These are phyloP conservation scores for Spheniscus mendiculus DNA, from an alignment of 2,113 vertebrate species.

Conservation along the genomic window DNA sequence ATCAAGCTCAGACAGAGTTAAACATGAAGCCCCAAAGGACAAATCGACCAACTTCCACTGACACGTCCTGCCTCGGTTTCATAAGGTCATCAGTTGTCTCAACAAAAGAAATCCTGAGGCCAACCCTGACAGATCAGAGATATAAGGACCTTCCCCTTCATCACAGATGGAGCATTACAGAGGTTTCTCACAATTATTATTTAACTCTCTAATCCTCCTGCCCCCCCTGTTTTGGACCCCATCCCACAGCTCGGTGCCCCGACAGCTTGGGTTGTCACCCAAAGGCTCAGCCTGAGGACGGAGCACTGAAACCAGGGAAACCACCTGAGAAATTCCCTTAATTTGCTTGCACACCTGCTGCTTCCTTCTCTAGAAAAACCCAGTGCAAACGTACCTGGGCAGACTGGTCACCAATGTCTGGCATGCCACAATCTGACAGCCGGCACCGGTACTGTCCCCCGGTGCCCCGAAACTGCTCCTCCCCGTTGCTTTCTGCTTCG, in stretches of 20 bases:
- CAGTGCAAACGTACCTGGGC: constrained; percentile 74
- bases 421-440: constrained; percentile 73
- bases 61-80: neutral
- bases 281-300: neutral
- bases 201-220: neutral
- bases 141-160: neutral
- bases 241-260: fast-evolving
- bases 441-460: constrained; percentile 56
- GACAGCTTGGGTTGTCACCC: neutral
- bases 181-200: neutral
- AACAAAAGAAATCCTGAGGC: neutral
- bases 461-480: constrained; percentile 22
- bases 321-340: neutral
- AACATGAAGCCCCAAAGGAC: neutral
- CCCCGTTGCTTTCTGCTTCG: constrained; percentile 32
- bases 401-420: constrained; percentile 75
- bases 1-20: neutral
- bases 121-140: neutral
- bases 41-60: neutral
- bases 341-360: fast-evolving
- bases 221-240: neutral
- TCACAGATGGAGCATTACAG: neutral
- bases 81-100: neutral
- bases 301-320: neutral
- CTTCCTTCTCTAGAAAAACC: neutral